Conservation (phyloP, 2,113 vertebrate species). For the Dromaius novaehollandiae region DNA sequence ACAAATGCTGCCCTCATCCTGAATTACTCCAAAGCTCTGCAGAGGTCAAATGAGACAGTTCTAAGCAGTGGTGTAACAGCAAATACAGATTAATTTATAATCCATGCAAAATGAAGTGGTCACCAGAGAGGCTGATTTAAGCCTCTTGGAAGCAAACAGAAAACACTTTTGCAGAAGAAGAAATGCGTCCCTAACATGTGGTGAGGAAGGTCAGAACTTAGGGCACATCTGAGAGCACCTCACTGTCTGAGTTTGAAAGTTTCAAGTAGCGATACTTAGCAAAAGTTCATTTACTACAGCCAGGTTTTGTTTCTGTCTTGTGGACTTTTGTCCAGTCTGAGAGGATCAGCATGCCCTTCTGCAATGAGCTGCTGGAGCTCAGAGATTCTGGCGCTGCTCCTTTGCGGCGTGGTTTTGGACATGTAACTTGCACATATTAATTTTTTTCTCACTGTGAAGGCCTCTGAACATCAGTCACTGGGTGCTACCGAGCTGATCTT, state of each 20-base stretch:
- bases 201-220: background rate
- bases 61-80: background rate
- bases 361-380: background rate
- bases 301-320: background rate
- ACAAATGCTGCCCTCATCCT: background rate
- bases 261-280: background rate
- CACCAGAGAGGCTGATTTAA: background rate
- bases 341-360: background rate
- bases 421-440: background rate
- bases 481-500: background rate
- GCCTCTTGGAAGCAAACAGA: background rate
- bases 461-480: background rate
- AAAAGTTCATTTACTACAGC: background rate
- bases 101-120: constrained; percentile 18
- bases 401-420: background rate
- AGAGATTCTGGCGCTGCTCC: background rate
- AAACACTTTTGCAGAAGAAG: background rate
- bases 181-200: background rate
- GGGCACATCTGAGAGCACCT: background rate
- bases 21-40: background rate
- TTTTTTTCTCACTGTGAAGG: background rate
- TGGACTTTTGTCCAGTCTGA: background rate
- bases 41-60: background rate
- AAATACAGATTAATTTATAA: constrained; percentile 23
- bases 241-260: background rate